Evolutionary conservation across 2,888 invertebrate genomes (phyloP).

Genomic region (Coronaproctus castanopsis): DNA sequence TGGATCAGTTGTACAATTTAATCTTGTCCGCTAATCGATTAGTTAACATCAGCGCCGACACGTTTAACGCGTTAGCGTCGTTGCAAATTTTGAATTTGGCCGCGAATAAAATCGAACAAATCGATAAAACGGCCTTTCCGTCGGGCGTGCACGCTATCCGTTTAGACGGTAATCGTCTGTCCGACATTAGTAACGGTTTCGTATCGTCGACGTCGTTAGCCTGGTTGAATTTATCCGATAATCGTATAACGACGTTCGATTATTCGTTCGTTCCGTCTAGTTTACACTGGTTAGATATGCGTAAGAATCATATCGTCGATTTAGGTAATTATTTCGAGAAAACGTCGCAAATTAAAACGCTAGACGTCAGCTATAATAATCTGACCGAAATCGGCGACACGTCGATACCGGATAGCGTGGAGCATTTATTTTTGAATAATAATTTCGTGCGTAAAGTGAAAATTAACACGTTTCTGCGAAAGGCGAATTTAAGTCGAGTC

Average conservation of each 20-base stretch:
- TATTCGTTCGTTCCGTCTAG: constrained; percentile 66
- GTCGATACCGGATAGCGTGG: constrained; percentile 65
- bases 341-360: constrained; percentile 51
- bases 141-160: constrained; percentile 65
- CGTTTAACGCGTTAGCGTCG: constrained; percentile 56
- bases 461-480: constrained; percentile 72
- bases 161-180: constrained; percentile 63
- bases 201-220: constrained; percentile 59
- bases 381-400: constrained; percentile 52
- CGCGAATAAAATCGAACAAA: constrained; percentile 53
- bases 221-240: constrained; percentile 82
- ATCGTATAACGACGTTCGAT: constrained; percentile 72
- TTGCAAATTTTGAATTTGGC: constrained; percentile 73
- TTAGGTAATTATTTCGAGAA: constrained; percentile 53
- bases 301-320: constrained; percentile 63
- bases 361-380: constrained; percentile 77
- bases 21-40: constrained; percentile 75
- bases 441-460: constrained; percentile 69
- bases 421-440: constrained; percentile 69
- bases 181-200: constrained; percentile 65
- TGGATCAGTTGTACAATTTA: constrained; percentile 68
- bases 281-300: constrained; percentile 74
- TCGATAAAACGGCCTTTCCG: constrained; percentile 65
- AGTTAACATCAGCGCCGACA: constrained; percentile 56
- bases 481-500: constrained; percentile 69